Conservation (phyloP, 1,140 invertebrate species). For the Sitodiplosis mosellana region DNA sequence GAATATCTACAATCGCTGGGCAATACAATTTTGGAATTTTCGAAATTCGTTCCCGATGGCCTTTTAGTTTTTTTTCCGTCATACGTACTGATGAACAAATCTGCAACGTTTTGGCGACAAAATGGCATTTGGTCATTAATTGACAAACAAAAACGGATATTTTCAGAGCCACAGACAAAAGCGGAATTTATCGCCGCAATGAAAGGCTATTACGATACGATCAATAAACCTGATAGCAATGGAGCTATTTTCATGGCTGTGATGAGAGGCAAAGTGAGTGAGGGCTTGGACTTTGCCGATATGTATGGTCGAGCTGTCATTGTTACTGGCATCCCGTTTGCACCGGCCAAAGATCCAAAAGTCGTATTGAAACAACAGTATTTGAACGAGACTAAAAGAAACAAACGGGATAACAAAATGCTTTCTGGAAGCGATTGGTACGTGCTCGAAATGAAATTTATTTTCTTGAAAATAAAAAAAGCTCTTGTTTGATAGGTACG, state of each 20-base stretch:
- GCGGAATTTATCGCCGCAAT: neutral
- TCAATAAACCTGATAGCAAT: conserved; percentile 29
- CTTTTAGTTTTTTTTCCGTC: conserved; percentile 52
- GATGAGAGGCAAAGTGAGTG: conserved; percentile 64
- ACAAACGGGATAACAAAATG: too few species aligned
- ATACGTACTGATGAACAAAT: conserved; percentile 11
- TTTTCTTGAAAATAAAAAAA: too few species aligned
- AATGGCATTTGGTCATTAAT: neutral
- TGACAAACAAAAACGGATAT: neutral
- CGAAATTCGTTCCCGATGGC: conserved; percentile 82
- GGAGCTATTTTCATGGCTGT: conserved; percentile 60
- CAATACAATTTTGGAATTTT: conserved; percentile 30
- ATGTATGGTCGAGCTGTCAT: conserved; percentile 62
- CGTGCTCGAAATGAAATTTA: too few species aligned
- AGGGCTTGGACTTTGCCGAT: conserved; percentile 71
- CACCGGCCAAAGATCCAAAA: neutral
- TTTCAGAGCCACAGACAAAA: neutral
- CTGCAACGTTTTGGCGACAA: neutral
- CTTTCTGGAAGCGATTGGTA: too few species aligned
- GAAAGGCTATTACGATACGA: conserved; percentile 12
- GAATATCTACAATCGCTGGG: neutral
- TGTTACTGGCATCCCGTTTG: conserved; percentile 15
- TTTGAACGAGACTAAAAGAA: neutral
- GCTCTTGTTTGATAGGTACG: too few species aligned
- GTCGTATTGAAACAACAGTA: neutral